These are phyloP conservation scores for Synergus laeviventris DNA, from an alignment of 2,888 invertebrate genomes.

Conservation along the genomic window DNA sequence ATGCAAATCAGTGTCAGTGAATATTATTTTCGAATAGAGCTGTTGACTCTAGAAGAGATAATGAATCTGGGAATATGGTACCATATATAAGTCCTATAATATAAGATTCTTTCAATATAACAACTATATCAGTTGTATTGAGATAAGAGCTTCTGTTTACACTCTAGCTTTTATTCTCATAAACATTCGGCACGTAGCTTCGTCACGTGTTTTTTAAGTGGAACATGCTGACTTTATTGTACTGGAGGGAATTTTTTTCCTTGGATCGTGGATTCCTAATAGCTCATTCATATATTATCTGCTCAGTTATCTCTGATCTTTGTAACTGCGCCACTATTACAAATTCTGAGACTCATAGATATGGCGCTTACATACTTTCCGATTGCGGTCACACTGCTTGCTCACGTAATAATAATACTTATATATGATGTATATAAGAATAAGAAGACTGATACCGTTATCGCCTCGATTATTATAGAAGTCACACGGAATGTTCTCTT, in stretches of 20 bases:
- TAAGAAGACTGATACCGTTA: conserved; percentile 70
- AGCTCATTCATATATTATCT: background rate
- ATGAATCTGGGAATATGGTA: no score
- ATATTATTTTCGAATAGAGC: background rate
- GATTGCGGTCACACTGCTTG: conserved; percentile 71
- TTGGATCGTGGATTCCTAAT: background rate
- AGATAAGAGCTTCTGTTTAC: conserved; percentile 20
- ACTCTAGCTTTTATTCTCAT: background rate
- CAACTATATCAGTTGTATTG: background rate
- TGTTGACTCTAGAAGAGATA: background rate
- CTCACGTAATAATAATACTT: conserved; percentile 70
- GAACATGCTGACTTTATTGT: background rate
- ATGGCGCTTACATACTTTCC: conserved; percentile 60
- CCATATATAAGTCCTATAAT: no score
- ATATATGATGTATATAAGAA: no score
- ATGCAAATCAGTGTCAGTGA: no score
- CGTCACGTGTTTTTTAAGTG: conserved; percentile 13
- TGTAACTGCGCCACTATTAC: conserved; percentile 2
- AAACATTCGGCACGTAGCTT: background rate
- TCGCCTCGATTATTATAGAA: conserved; percentile 63
- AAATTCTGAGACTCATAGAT: conserved; percentile 16
- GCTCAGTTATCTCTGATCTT: background rate
- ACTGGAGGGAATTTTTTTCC: background rate
- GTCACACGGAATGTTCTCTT: conserved; percentile 67
- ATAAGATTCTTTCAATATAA: background rate